phyloP scores from a whole-genome alignment of 2,113 vertebrate genomes.

The Serilophus lunatus region DNA sequence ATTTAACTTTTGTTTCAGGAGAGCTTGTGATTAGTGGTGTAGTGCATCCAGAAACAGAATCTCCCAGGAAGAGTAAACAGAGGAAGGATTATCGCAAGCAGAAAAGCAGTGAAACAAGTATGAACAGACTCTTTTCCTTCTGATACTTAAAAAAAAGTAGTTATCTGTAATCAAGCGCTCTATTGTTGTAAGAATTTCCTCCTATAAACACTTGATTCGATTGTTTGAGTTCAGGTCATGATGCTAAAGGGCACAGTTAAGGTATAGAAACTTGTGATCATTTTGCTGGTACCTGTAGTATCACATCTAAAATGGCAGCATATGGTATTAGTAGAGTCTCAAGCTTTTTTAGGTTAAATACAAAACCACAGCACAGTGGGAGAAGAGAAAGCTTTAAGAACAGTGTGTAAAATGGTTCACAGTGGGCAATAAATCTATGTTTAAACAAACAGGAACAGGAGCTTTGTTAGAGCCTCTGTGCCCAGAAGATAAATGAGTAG shows the following conservation, averaged over 20 bases:
- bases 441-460: neutral
- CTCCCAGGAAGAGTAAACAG: neutral
- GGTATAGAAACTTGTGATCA: neutral
- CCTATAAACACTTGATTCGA: neutral
- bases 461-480: neutral
- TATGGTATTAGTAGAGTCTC: neutral
- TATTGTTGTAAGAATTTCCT: neutral
- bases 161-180: neutral
- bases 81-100: neutral
- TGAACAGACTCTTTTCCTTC: constrained; percentile 3
- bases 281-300: neutral
- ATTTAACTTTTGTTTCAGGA: constrained; percentile 60
- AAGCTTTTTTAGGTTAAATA: neutral
- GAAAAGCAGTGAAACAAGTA: constrained; percentile 40
- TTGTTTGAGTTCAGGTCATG: neutral
- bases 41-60: constrained; percentile 31
- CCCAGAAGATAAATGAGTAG: neutral
- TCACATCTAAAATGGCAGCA: neutral
- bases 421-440: neutral
- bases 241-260: neutral
- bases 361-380: neutral
- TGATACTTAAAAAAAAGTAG: neutral
- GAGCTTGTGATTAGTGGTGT: constrained; percentile 56
- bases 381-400: neutral
- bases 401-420: neutral